phyloP scores from a whole-genome alignment of 2,888 invertebrate species.

The Anoplius nigerrimus region DNA sequence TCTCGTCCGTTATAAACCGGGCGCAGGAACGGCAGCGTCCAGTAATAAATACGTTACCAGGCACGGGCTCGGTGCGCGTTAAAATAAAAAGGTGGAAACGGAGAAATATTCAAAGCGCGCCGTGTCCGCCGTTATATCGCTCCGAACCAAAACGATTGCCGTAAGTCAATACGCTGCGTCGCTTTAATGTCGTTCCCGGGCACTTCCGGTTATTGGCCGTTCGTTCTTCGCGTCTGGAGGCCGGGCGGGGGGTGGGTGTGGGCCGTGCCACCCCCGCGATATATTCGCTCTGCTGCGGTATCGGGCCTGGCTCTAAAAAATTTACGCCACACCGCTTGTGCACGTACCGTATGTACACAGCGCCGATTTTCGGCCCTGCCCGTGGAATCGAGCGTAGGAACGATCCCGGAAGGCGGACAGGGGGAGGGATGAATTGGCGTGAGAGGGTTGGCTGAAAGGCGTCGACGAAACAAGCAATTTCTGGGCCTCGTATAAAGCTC shows the following conservation, averaged over 20 bases:
- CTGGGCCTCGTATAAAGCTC: slow-evolving; percentile 2
- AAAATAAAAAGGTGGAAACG: slow-evolving; percentile 1
- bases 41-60: no score
- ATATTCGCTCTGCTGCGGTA: background rate
- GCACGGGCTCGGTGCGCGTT: background rate
- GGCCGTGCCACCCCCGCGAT: no score
- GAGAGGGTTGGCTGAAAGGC: background rate
- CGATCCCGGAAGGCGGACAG: no score
- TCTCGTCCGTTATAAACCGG: background rate
- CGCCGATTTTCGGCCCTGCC: background rate
- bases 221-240: background rate
- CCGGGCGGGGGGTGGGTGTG: no score
- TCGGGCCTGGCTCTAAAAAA: slow-evolving; percentile 14
- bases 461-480: slow-evolving; percentile 15
- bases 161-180: slow-evolving; percentile 5
- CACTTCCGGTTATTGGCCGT: slow-evolving; percentile 12
- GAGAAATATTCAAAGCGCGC: background rate
- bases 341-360: no score
- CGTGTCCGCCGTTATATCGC: no score
- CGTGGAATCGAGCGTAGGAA: no score
- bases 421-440: no score
- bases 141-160: no score
- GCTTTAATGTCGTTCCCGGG: no score
- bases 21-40: background rate
- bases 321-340: background rate